These are phyloP conservation scores for Artemisiospiza belli DNA, from an alignment of 2,113 vertebrate genomes.

Conservation along the genomic window DNA sequence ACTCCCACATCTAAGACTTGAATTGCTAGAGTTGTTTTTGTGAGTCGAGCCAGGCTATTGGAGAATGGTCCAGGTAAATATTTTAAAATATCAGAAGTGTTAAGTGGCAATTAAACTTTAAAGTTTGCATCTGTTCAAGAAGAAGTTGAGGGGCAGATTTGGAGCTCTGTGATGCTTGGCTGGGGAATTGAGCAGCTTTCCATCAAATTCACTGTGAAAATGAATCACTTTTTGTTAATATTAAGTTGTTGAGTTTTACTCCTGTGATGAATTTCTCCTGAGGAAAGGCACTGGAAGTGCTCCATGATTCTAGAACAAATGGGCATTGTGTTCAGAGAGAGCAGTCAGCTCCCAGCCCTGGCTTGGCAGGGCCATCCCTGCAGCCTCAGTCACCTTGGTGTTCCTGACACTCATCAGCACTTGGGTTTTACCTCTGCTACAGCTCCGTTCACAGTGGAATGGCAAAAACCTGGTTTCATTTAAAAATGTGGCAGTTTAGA, in stretches of 20 bases:
- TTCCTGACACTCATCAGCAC: not conserved
- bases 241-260: not conserved
- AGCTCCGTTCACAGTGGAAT: rapidly evolving
- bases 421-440: not conserved
- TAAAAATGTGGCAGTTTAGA: rapidly evolving
- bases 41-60: not conserved
- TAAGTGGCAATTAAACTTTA: not conserved
- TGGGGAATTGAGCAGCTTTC: not conserved
- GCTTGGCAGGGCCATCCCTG: not conserved
- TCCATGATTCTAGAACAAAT: rapidly evolving
- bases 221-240: not conserved
- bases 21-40: not conserved
- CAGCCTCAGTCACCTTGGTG: not conserved
- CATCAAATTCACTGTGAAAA: not conserved
- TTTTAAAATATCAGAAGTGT: not conserved
- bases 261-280: not conserved
- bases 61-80: not conserved
- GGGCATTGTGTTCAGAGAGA: not conserved
- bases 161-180: not conserved
- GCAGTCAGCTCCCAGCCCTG: not conserved
- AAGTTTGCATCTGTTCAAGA: not conserved
- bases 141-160: not conserved
- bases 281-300: not conserved
- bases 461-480: not conserved
- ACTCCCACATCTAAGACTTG: not conserved